Conservation (phyloP, 2,888 invertebrate genomes). For the Hemithea aestivaria region DNA sequence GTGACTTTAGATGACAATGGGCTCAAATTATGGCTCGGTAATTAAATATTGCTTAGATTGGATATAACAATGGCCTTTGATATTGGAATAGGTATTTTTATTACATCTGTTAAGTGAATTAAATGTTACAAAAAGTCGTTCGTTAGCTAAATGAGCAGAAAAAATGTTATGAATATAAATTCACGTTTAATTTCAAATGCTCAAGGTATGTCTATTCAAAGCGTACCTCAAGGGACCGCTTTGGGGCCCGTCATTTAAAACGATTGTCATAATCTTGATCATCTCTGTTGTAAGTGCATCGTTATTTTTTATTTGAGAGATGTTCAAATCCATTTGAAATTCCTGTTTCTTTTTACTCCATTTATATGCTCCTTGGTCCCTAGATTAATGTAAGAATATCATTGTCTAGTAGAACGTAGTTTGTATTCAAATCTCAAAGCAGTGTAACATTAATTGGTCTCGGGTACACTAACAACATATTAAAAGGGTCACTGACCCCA, state of each 20-base stretch:
- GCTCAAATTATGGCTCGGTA: too few relatives aligned
- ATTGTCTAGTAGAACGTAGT: slow-evolving; percentile 32
- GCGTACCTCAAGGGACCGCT: slow-evolving; percentile 14
- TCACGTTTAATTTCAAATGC: not conserved
- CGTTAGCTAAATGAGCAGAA: too few relatives aligned
- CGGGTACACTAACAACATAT: slow-evolving; percentile 52
- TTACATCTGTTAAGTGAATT: too few relatives aligned
- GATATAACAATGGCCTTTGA: too few relatives aligned
- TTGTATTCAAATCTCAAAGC: slow-evolving; percentile 54
- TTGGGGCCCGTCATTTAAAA: slow-evolving; percentile 13
- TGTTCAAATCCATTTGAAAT: slow-evolving; percentile 5
- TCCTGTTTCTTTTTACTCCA: slow-evolving; percentile 13
- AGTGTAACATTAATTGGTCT: slow-evolving; percentile 60
- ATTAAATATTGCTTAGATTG: too few relatives aligned
- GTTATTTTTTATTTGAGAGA: slow-evolving; percentile 8
- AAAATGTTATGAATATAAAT: too few relatives aligned
- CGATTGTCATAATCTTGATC: slow-evolving; percentile 4
- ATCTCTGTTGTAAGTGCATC: slow-evolving; percentile 9
- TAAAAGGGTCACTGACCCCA: slow-evolving; percentile 64
- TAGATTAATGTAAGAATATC: slow-evolving; percentile 37
- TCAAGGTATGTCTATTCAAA: slow-evolving; percentile 1
- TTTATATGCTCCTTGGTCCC: slow-evolving; percentile 10
- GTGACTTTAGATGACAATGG: not conserved
- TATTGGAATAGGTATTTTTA: too few relatives aligned
- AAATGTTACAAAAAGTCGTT: too few relatives aligned